Percentiles rank a stretch among this genome's conserved stretches.
Evolutionary conservation across 2,113 vertebrate species (phyloP).

Genomic region (Engystomops pustulosus): DNA sequence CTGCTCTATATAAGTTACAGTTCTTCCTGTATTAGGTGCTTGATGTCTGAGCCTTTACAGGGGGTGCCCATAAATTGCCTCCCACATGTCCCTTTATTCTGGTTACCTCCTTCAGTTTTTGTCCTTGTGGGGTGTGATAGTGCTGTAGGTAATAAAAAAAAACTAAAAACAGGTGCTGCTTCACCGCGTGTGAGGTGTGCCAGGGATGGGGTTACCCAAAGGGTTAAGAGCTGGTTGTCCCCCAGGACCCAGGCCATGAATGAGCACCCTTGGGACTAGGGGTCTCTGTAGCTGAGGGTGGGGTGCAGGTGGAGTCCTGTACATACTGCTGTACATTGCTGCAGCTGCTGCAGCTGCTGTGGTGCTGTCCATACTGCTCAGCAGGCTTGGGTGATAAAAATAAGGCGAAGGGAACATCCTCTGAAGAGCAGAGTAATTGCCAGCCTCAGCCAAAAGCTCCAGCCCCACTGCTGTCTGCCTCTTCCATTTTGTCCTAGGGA

Average conservation of each 20-base stretch:
- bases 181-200: conserved; percentile 90
- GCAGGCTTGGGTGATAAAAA: conserved; percentile 95
- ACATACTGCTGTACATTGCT: conserved; percentile 98
- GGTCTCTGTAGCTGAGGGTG: conserved; percentile 94
- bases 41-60: conserved; percentile 57
- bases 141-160: conserved; percentile 9
- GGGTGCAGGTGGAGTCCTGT: conserved; percentile 93
- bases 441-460: conserved; percentile 94
- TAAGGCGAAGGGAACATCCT: conserved; percentile 98
- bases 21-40: conserved; percentile 63
- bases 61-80: conserved; percentile 4
- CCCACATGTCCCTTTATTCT: conserved; percentile 24
- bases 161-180: background rate
- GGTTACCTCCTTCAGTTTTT: conserved; percentile 66
- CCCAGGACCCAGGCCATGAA: conserved; percentile 94
- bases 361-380: conserved; percentile 94
- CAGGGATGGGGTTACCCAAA: conserved; percentile 85
- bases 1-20: conserved; percentile 66
- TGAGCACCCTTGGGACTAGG: conserved; percentile 94
- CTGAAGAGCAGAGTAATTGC: conserved; percentile 96
- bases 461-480: conserved; percentile 93
- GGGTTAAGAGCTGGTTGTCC: conserved; percentile 94
- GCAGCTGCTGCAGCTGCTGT: conserved; percentile 94
- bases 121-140: conserved; percentile 66
- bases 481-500: conserved; percentile 93